Base-by-base conservation (phyloP, 2,113 vertebrate genomes). In the Ptilonorhynchus violaceus region DNA sequence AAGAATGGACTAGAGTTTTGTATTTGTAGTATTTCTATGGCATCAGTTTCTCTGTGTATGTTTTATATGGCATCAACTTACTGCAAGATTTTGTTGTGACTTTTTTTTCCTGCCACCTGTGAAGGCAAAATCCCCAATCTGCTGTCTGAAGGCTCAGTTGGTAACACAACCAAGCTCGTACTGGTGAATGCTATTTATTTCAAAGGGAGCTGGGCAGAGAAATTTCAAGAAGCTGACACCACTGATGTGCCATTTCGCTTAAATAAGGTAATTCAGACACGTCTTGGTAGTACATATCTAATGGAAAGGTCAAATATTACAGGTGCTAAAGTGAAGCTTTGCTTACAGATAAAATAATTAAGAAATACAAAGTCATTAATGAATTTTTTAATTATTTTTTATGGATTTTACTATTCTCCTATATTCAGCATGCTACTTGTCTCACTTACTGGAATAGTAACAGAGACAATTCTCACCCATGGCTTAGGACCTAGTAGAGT, bases 141-240 rank as follows among this genome's bases (percentile, higher is more conserved):
- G 41, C 94, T 99, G 60, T 95, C 98, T 87, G 50, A 96, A 50
- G 99, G 98, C 44, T 92, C 96, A 37, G 96, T 99, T 70, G 89
- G 91, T 22, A 16, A 18, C 20, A 96, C 74, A 75, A 99, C 99
- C 9, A 98, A 90, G 87, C 87, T 99, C 3, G 98, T 99, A 70
- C 93, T 99, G 49, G 99, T 99, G 85, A 99, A 99, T 4, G 99
- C 99, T 72, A 98, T 99, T 95, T 99, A 99, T 97, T 99, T 99
- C 97, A 99, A 99, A 95, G 99, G 98, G 3, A 98, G 95, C 47
- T 99, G 99, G 99, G 96, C 89, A 93, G 93, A 98, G 30, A 96
- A 95, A 64, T 99, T 99, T 92, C 19, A 96, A 44, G 91, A 93
- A 63, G 75, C 89, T 4, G 19, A 98, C 30, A 99, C 99, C 35